These are phyloP conservation scores for Helleia helle DNA, from an alignment of 2,888 invertebrate species.

Conservation along the genomic window DNA sequence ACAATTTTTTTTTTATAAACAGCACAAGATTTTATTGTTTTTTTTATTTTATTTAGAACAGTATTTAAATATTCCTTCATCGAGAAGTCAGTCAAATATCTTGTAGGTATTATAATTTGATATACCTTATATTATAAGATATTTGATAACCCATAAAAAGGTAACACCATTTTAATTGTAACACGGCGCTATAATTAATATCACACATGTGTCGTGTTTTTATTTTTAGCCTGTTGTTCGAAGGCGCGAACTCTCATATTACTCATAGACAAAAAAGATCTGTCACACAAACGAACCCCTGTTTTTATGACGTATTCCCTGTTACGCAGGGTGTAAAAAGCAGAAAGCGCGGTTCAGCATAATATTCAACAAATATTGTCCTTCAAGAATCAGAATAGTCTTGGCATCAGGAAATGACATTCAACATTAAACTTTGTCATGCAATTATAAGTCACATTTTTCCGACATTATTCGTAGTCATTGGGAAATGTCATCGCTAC, in stretches of 20 bases:
- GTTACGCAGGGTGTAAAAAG: slow-evolving; percentile 28
- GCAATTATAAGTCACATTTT: slow-evolving; percentile 28
- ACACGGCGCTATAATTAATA: slow-evolving; percentile 39
- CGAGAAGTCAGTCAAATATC: no score
- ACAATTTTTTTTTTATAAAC: no score
- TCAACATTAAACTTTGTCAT: slow-evolving; percentile 45
- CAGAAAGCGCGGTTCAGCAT: slow-evolving; percentile 31
- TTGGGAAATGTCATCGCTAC: slow-evolving; percentile 64
- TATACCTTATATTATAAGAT: no score
- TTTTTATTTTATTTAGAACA: no score
- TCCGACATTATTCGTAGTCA: slow-evolving; percentile 37
- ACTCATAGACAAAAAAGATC: slow-evolving; percentile 63
- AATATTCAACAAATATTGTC: slow-evolving; percentile 47
- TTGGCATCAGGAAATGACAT: slow-evolving; percentile 38
- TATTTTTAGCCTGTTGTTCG: slow-evolving; percentile 55
- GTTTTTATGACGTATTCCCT: slow-evolving; percentile 21
- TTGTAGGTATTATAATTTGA: no score
- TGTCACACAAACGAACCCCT: slow-evolving; percentile 32
- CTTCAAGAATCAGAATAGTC: slow-evolving; percentile 65
- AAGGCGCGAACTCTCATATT: slow-evolving; percentile 68
- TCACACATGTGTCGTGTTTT: slow-evolving; percentile 39
- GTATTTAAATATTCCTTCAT: no score
- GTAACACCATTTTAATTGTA: slow-evolving; percentile 31
- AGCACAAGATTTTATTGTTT: no score
- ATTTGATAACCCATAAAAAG: no score